Conservation (phyloP, 2,797 vertebrate genomes). For the Sebastes melanostomus region DNA sequence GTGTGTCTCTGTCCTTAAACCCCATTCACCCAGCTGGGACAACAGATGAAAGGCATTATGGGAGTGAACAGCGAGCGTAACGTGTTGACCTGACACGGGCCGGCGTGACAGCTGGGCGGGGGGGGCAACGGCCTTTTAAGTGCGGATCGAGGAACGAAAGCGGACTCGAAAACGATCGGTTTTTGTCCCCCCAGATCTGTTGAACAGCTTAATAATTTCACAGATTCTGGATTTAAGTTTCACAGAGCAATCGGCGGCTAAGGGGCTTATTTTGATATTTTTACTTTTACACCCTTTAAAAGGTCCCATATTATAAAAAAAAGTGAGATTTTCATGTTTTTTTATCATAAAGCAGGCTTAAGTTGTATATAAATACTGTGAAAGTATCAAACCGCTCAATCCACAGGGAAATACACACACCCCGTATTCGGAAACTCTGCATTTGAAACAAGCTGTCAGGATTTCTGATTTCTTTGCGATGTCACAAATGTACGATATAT, state of each 20-base stretch:
- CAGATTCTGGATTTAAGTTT: neutral
- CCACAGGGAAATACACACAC: too few species aligned
- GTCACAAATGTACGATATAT: too few species aligned
- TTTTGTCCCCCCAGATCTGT: neutral
- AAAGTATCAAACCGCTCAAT: too few species aligned
- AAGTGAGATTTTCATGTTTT: too few species aligned
- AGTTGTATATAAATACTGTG: too few species aligned
- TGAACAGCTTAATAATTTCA: neutral
- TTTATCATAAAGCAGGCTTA: too few species aligned
- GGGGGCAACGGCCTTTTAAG: neutral
- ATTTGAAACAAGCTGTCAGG: too few species aligned
- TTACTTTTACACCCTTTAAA: too few species aligned
- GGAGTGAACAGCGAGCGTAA: constrained; percentile 44
- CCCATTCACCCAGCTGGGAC: constrained; percentile 49
- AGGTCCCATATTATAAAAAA: too few species aligned
- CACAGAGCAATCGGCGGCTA: fast-evolving
- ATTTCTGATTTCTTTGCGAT: too few species aligned
- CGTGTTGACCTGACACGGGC: constrained; percentile 28
- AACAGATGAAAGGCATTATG: constrained; percentile 64
- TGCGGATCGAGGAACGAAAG: neutral
- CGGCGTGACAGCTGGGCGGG: neutral
- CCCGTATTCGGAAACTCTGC: too few species aligned
- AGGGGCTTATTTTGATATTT: too few species aligned
- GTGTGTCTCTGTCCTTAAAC: constrained; percentile 3
- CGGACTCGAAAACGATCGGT: neutral